Conservation (phyloP, 2,797 vertebrate species). For the Gymnopithys bicolor region DNA sequence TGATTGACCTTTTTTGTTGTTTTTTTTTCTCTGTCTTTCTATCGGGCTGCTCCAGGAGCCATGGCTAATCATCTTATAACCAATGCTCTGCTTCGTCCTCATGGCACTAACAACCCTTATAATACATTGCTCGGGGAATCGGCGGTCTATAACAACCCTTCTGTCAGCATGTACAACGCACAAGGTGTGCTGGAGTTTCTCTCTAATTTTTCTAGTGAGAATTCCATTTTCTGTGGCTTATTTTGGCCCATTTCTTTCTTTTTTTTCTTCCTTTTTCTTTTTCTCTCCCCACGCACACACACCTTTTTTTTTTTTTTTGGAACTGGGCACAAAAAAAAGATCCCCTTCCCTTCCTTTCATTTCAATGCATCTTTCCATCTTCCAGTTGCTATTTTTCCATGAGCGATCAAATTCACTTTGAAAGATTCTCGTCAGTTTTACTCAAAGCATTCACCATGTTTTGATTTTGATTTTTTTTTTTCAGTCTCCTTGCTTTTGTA, state of each 20-base stretch:
- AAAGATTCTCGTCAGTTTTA: slow-evolving; percentile 42
- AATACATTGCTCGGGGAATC: slow-evolving; percentile 99
- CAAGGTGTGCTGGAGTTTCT: slow-evolving; percentile 98
- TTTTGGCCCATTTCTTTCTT: slow-evolving; percentile 69
- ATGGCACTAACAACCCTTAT: slow-evolving; percentile 99
- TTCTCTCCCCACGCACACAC: neutral
- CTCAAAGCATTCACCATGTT: slow-evolving; percentile 51
- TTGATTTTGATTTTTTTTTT: slow-evolving; percentile 45
- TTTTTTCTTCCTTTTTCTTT: neutral
- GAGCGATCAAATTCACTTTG: slow-evolving; percentile 61
- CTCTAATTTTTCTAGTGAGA: slow-evolving; percentile 82
- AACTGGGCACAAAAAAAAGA: slow-evolving; percentile 62
- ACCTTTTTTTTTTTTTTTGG: slow-evolving; percentile 36
- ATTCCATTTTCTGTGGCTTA: slow-evolving; percentile 80
- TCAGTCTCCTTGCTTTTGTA: neutral
- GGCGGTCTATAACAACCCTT: slow-evolving; percentile 99
- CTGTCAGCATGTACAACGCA: slow-evolving; percentile 99
- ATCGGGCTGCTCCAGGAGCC: slow-evolving; percentile 97
- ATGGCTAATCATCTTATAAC: slow-evolving; percentile 99
- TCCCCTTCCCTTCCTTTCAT: slow-evolving; percentile 31
- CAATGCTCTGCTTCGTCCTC: slow-evolving; percentile 99
- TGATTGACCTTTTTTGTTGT: slow-evolving; percentile 88
- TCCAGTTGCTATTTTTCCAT: slow-evolving; percentile 71
- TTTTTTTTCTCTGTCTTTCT: slow-evolving; percentile 84
- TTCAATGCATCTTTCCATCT: slow-evolving; percentile 72